Evolutionary conservation across 2,797 vertebrate genomes (phyloP), one percentile per base, ranked within the genome.

Genomic region (Enteromius paludinosus): DNA sequence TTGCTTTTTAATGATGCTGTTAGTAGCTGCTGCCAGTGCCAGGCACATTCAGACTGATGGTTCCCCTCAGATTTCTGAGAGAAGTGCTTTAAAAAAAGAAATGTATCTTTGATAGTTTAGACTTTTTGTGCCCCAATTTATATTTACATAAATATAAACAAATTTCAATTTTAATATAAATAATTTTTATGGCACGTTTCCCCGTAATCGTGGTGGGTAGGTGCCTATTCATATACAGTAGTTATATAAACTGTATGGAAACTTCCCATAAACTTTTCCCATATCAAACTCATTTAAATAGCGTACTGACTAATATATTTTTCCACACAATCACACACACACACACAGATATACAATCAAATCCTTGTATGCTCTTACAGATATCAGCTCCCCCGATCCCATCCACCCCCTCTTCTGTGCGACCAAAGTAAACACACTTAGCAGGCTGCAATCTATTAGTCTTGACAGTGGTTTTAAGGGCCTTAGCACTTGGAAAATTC

Each of bases 341-440:
- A 52, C 61, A 59, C 54, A 56, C 62, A 59, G 30, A 71, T 49
- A 75, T 47, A 66, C 64, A 82, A 25, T 77, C 15, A 77, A 52
- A 69, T 72, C 81, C 43, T 70, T 84, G 43, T 84, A 52, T 38
- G 59, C 38, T 35, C 10, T 77, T 56, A 72, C 12, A 79, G 86
- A 75, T 79, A 81, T 38, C 79, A 62, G 61, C 9, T 72, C 41
- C 43, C 17, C 20, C 23, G 70, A 69, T 43, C 75, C 20, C 38
- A 30, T 74, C 66, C 74, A 56, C 14, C 41, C 72, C 49, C 70
- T 81, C 66, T 41, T 52, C 9, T n/a, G 10, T 30, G 41, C 1
- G 11, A 38, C 56, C 23, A 18, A 74, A 52, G 45, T 73, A 74
- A 81, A 82, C 70, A 52, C 33, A 73, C 59, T 81, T 82, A 65